Conservation (phyloP, 2,888 invertebrate genomes). For the Gymnosoma rotundatum region DNA sequence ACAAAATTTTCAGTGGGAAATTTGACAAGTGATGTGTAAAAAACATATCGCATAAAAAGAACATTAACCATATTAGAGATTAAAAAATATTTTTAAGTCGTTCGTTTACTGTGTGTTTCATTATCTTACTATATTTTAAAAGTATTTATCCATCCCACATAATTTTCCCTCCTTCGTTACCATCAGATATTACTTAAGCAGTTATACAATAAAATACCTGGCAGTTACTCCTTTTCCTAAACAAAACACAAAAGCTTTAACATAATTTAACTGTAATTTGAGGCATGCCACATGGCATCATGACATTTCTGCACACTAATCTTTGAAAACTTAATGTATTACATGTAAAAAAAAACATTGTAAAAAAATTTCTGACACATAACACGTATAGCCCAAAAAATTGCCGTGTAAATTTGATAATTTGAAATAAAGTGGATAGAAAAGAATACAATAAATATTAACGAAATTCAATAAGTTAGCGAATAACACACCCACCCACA, state of each 20-base stretch:
- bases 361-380: conserved; percentile 48
- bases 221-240: conserved; percentile 13
- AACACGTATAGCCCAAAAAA: conserved; percentile 56
- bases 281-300: conserved; percentile 57
- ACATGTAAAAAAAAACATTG: conserved; percentile 32
- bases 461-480: conserved; percentile 73
- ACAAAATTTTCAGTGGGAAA: too few species aligned
- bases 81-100: too few species aligned
- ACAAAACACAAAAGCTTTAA: conserved; percentile 10
- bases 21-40: too few species aligned
- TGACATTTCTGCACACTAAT: conserved; percentile 30
- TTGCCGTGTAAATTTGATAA: conserved; percentile 65
- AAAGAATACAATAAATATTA: conserved; percentile 27
- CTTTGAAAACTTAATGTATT: conserved; percentile 28
- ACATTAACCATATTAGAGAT: too few species aligned
- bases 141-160: too few species aligned
- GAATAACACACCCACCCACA: conserved; percentile 76
- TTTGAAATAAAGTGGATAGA: conserved; percentile 52
- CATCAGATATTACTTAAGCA: conserved; percentile 2
- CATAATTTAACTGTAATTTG: conserved; percentile 56
- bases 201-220: neutral
- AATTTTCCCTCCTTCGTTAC: neutral
- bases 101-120: too few species aligned
- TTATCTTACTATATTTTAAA: too few species aligned
- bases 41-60: too few species aligned